These are phyloP conservation scores for Hyperoplus immaculatus DNA, from an alignment of 2,797 vertebrate species.

Conservation along the genomic window DNA sequence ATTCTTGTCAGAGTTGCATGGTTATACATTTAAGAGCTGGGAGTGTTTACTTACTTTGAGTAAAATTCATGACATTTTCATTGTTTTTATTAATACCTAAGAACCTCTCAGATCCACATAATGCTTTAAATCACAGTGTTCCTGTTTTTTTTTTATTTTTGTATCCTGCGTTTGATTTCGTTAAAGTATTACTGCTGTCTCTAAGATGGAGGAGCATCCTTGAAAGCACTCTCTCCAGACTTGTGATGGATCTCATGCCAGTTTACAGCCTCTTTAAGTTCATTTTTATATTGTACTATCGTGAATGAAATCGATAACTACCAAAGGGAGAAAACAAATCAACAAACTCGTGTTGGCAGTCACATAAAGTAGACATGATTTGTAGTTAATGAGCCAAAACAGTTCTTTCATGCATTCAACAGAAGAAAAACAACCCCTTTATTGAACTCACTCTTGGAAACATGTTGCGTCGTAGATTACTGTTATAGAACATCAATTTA, in stretches of 20 bases:
- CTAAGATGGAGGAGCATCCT: constrained; percentile 4
- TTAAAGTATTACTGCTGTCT: constrained; percentile 11
- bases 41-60: not conserved
- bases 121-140: constrained; percentile 26
- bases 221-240: constrained; percentile 6
- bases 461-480: constrained; percentile 27
- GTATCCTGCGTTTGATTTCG: constrained; percentile 16
- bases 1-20: not conserved
- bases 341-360: constrained; percentile 25
- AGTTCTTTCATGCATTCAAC: constrained; percentile 15
- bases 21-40: constrained; percentile 2
- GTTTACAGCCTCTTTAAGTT: constrained; percentile 23
- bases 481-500: constrained; percentile 20
- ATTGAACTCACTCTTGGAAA: constrained; percentile 19
- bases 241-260: constrained; percentile 14
- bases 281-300: constrained; percentile 15
- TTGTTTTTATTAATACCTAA: not conserved
- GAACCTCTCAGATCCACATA: constrained; percentile 8
- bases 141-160: constrained; percentile 7
- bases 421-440: constrained; percentile 20
- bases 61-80: constrained; percentile 19
- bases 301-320: constrained; percentile 36
- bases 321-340: constrained; percentile 31
- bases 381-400: constrained; percentile 45
- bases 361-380: constrained; percentile 22